These are phyloP conservation scores for Thalpophila matura DNA, from an alignment of 2,888 invertebrate genomes.

Conservation along the genomic window DNA sequence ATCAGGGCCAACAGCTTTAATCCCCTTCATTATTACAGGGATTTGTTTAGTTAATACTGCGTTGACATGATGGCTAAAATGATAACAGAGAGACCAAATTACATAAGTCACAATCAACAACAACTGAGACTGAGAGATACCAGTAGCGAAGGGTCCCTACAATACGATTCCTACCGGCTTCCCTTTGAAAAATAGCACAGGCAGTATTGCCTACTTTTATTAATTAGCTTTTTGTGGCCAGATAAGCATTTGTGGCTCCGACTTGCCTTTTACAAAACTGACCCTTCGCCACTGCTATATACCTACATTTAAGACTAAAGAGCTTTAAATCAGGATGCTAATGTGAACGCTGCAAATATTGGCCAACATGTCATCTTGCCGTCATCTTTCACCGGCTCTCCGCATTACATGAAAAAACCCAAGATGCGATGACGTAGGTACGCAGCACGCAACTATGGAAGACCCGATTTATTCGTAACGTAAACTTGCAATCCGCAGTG, in stretches of 20 bases:
- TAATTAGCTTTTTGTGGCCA: too few species aligned
- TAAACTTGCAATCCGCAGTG: constrained; percentile 56
- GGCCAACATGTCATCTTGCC: constrained; percentile 57
- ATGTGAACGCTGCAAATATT: too few species aligned
- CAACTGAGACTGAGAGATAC: not conserved
- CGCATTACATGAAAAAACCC: constrained; percentile 52
- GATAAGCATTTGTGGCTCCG: too few species aligned
- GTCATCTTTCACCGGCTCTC: constrained; percentile 56
- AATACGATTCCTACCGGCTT: too few species aligned
- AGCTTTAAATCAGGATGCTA: constrained; percentile 53
- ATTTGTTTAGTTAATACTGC: constrained; percentile 57
- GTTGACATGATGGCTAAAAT: constrained; percentile 49
- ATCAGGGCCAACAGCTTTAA: constrained; percentile 48
- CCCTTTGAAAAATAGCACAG: too few species aligned
- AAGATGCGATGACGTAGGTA: too few species aligned
- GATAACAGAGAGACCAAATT: constrained; percentile 58
- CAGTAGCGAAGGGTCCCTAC: too few species aligned
- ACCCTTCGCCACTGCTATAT: too few species aligned
- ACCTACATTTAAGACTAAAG: constrained; percentile 54
- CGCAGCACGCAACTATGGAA: too few species aligned
- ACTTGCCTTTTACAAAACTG: too few species aligned
- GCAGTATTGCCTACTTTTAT: too few species aligned
- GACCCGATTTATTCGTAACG: too few species aligned
- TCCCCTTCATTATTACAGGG: constrained; percentile 48
- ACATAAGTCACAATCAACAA: constrained; percentile 51